These are phyloP conservation scores for Acrocephalus arundinaceus DNA, from an alignment of 2,113 vertebrate species.

Conservation along the genomic window DNA sequence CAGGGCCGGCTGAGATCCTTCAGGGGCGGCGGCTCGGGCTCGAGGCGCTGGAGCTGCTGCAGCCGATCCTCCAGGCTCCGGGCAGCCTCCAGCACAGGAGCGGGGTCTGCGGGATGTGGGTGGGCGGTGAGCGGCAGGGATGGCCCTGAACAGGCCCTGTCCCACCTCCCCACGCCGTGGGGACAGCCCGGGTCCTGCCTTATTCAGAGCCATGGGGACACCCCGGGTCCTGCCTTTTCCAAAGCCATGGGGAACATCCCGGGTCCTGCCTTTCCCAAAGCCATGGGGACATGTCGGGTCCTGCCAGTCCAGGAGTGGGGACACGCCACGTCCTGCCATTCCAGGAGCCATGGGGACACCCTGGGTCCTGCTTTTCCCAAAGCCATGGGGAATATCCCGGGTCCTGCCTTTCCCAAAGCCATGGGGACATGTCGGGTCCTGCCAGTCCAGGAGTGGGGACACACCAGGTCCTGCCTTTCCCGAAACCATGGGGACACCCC, in stretches of 20 bases:
- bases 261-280: too few relatives aligned
- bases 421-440: not conserved
- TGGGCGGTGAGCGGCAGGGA: not conserved
- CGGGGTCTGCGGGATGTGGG: slow-evolving; percentile 74
- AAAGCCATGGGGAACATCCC: not conserved
- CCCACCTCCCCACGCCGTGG: not conserved
- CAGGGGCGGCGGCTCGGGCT: slow-evolving; percentile 74
- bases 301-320: not conserved
- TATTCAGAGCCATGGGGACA: too few relatives aligned
- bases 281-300: too few relatives aligned
- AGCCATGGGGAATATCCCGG: not conserved
- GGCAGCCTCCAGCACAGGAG: slow-evolving; percentile 86
- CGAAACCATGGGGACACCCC: fast-evolving
- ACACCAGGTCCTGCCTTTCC: fast-evolving
- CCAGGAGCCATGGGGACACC: too few relatives aligned
- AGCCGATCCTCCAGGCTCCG: slow-evolving; percentile 86
- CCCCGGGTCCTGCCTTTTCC: too few relatives aligned
- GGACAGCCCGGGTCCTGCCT: too few relatives aligned
- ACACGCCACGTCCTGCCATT: too few relatives aligned
- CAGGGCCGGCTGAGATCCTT: slow-evolving; percentile 82
- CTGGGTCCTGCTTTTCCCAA: too few relatives aligned
- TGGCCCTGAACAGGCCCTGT: not conserved
- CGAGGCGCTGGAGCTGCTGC: slow-evolving; percentile 82
- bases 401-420: not conserved
- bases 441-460: not conserved